Evolutionary conservation across 2,113 vertebrate species (phyloP).

Genomic region (human): GRCh38 chr3:79362001-79362500

Average conservation of each 20-base stretch:
- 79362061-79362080: neutral
- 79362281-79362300: neutral
- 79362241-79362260: neutral
- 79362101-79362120: neutral
- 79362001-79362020: neutral
- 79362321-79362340: neutral
- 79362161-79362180: neutral
- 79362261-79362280: neutral
- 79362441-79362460: neutral
- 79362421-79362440: neutral
- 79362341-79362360: neutral
- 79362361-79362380: neutral
- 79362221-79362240: neutral
- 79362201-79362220: neutral
- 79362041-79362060: neutral
- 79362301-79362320: neutral
- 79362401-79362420: neutral
- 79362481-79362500: neutral
- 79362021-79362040: neutral
- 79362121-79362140: neutral
- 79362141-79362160: neutral
- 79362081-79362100: neutral
- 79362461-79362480: neutral
- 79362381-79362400: neutral
- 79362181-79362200: neutral